Percentiles rank a stretch among this genome's conserved stretches.
phyloP scores from a whole-genome alignment of 2,888 invertebrate species.

The Cataglyphis livida region DNA sequence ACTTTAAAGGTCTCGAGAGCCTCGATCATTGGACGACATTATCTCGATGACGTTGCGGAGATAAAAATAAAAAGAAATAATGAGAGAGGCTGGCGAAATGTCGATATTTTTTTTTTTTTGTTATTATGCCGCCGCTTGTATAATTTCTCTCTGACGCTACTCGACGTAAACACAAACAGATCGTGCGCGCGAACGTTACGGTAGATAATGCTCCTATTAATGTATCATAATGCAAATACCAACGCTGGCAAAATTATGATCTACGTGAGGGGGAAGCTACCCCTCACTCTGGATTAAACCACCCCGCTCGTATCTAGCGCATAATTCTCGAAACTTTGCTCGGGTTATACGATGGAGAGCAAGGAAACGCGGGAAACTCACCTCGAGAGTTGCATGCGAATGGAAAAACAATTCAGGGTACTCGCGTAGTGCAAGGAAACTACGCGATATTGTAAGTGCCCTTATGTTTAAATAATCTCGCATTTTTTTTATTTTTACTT shows the following conservation, averaged over 20 bases:
- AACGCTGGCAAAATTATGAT: slow-evolving; percentile 28
- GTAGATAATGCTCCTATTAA: slow-evolving; percentile 13
- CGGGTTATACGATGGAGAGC: background rate
- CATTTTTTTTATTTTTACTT: background rate
- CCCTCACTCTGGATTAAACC: slow-evolving; percentile 12
- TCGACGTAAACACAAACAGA: slow-evolving; percentile 1
- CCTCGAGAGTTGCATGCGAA: slow-evolving; percentile 12
- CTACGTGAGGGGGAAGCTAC: background rate
- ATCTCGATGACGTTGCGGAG: slow-evolving; percentile 45
- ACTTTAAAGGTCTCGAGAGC: slow-evolving; percentile 51
- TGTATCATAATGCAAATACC: slow-evolving; percentile 55
- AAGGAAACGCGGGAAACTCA: background rate
- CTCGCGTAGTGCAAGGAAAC: background rate
- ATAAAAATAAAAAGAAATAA: background rate
- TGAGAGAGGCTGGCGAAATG: background rate
- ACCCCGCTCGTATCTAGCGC: background rate
- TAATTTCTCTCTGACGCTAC: background rate
- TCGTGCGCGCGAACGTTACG: background rate
- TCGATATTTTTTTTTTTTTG: background rate
- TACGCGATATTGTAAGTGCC: background rate
- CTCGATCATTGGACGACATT: slow-evolving; percentile 51
- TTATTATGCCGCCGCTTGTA: background rate
- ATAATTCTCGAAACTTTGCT: slow-evolving; percentile 36
- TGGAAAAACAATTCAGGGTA: slow-evolving; percentile 13
- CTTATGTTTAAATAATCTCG: background rate